A percentile compares a stretch with the other conserved stretches of the same genome.
phyloP scores from a whole-genome alignment of 1,140 invertebrate genomes.

The Hyphantria cunea region DNA sequence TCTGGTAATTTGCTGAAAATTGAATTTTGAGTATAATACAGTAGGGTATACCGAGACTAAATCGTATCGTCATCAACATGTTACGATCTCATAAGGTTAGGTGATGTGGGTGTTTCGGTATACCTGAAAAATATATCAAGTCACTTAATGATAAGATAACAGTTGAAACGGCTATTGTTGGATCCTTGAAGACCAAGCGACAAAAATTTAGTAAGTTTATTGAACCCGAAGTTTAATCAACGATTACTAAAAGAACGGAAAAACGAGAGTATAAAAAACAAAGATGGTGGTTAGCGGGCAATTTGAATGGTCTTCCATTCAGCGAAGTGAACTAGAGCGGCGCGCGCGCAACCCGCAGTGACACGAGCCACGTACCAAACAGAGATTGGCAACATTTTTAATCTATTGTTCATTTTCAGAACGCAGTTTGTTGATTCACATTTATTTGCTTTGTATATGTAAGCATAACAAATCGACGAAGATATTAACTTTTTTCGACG shows the following conservation, averaged over 20 bases:
- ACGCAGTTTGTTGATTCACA: too few relatives aligned
- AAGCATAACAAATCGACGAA: constrained; percentile 21
- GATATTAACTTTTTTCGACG: constrained; percentile 20
- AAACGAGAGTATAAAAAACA: constrained; percentile 54
- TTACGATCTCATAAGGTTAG: constrained; percentile 15
- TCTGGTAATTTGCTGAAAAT: constrained; percentile 63
- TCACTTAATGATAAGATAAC: constrained; percentile 47
- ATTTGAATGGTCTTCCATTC: constrained; percentile 68
- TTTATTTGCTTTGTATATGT: too few relatives aligned
- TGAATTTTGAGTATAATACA: constrained; percentile 49
- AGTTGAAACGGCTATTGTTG: constrained; percentile 50
- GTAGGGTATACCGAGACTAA: constrained; percentile 44
- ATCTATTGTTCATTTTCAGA: constrained; percentile 31
- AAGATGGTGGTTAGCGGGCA: constrained; percentile 57
- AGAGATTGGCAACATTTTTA: constrained; percentile 56
- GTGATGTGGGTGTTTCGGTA: constrained; percentile 50
- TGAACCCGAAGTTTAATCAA: constrained; percentile 56
- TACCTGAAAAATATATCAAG: constrained; percentile 45
- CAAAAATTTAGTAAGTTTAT: constrained; percentile 42
- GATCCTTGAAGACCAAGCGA: not conserved
- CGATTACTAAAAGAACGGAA: constrained; percentile 50
- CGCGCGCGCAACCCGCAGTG: constrained; percentile 49
- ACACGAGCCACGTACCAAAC: constrained; percentile 60
- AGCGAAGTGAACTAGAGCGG: constrained; percentile 62
- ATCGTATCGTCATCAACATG: constrained; percentile 45